Evolutionary conservation across 2,888 invertebrate species (phyloP).

Genomic region (Aspidiotus destructor): DNA sequence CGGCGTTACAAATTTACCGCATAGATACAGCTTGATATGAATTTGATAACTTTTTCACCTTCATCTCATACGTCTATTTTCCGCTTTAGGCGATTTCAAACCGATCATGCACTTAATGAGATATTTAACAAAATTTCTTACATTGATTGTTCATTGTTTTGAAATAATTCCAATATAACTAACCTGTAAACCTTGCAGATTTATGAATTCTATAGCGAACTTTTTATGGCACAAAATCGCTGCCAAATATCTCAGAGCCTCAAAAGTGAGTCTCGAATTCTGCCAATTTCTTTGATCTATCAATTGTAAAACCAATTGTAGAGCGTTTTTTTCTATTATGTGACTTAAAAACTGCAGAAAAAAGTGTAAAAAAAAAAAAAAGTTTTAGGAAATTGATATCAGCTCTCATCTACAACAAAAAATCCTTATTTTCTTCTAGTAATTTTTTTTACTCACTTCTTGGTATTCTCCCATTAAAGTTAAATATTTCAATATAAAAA

Average conservation of each 20-base stretch:
- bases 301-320: slow-evolving; percentile 81
- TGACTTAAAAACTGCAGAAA: slow-evolving; percentile 67
- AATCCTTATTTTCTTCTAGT: neutral
- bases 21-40: no score
- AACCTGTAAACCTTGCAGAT: slow-evolving; percentile 70
- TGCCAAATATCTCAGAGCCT: slow-evolving; percentile 88
- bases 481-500: slow-evolving; percentile 86
- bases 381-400: neutral
- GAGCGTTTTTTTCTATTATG: slow-evolving; percentile 85
- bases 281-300: slow-evolving; percentile 50
- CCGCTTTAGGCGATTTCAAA: no score
- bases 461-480: slow-evolving; percentile 97
- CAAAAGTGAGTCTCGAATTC: slow-evolving; percentile 69
- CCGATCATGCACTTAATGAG: no score
- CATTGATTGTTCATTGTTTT: no score
- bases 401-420: neutral
- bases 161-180: neutral
- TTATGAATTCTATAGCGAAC: slow-evolving; percentile 91
- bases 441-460: slow-evolving; percentile 53
- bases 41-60: no score
- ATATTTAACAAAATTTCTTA: no score
- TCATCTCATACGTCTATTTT: no score
- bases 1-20: no score
- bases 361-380: slow-evolving; percentile 14
- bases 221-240: slow-evolving; percentile 95